Evolutionary conservation across 2,888 invertebrate species (phyloP).

Genomic region (Archips crataeganus): DNA sequence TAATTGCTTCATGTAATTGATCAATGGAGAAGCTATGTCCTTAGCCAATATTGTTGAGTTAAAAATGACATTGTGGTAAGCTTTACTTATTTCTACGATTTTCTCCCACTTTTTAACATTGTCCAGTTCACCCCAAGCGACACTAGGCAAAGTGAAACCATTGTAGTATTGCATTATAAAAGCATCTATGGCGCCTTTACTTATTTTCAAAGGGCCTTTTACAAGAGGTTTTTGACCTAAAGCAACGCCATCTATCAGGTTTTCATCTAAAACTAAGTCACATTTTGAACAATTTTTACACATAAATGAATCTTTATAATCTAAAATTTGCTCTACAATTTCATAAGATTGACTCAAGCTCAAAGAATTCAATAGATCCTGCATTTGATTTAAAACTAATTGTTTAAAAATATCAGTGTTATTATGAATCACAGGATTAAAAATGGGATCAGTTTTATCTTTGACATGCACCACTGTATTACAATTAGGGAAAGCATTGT

Average conservation of each 20-base stretch:
- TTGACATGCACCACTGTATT: slow-evolving; percentile 65
- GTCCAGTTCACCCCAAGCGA: slow-evolving; percentile 71
- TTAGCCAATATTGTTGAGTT: slow-evolving; percentile 67
- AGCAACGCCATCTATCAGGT: slow-evolving; percentile 54
- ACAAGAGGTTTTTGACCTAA: slow-evolving; percentile 65
- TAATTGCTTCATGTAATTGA: slow-evolving; percentile 61
- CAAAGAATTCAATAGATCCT: slow-evolving; percentile 54
- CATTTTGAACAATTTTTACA: slow-evolving; percentile 64
- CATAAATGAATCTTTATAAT: slow-evolving; percentile 65
- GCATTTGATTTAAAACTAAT: slow-evolving; percentile 63
- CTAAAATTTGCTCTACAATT: slow-evolving; percentile 63
- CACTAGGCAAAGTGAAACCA: slow-evolving; percentile 62
- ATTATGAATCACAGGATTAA: slow-evolving; percentile 72
- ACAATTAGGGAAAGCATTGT: slow-evolving; percentile 67
- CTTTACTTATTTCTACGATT: slow-evolving; percentile 60
- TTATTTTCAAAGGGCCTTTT: slow-evolving; percentile 71
- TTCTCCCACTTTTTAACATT: slow-evolving; percentile 58
- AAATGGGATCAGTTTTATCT: slow-evolving; percentile 62
- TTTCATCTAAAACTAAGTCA: slow-evolving; percentile 61
- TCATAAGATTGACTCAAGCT: slow-evolving; percentile 61
- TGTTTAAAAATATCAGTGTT: slow-evolving; percentile 58
- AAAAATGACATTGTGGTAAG: slow-evolving; percentile 72
- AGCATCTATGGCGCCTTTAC: slow-evolving; percentile 71
- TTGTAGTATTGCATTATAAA: slow-evolving; percentile 77
- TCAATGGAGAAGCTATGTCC: slow-evolving; percentile 67